phyloP scores from a whole-genome alignment of 2,797 vertebrate genomes.

The Gila robusta region DNA sequence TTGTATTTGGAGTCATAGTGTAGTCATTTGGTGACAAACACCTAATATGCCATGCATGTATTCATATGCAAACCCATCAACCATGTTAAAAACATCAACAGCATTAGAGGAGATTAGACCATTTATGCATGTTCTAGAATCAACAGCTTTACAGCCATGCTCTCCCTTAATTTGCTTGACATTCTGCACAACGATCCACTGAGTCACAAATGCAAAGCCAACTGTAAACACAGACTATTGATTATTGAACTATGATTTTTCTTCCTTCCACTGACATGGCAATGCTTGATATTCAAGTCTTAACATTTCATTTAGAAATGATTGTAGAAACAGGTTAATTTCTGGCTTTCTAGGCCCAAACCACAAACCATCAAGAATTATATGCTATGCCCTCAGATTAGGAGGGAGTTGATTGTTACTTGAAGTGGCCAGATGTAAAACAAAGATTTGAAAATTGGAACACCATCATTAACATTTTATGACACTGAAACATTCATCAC shows the following conservation, averaged over 20 bases:
- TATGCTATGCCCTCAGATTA: not conserved
- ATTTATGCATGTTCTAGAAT: no score
- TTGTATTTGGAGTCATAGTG: not conserved
- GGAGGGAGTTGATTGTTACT: not conserved
- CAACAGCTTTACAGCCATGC: not conserved
- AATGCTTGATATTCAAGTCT: not conserved
- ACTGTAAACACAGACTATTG: not conserved
- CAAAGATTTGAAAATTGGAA: not conserved
- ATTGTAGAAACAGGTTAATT: not conserved
- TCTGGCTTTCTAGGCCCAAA: not conserved
- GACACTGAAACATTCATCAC: not conserved
- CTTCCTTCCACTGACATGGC: not conserved
- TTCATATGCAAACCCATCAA: not conserved
- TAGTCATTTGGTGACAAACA: no score
- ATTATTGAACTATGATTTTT: not conserved
- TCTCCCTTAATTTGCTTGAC: not conserved
- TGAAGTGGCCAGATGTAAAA: slow-evolving; percentile 9
- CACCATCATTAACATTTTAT: not conserved
- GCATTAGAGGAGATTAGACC: not conserved
- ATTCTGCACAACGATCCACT: not conserved
- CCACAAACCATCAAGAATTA: not conserved
- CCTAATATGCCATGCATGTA: not conserved
- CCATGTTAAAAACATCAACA: not conserved
- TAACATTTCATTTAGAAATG: not conserved
- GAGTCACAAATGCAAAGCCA: not conserved